These are phyloP conservation scores for Corapipo altera DNA, from an alignment of 2,113 vertebrate genomes.

Conservation along the genomic window DNA sequence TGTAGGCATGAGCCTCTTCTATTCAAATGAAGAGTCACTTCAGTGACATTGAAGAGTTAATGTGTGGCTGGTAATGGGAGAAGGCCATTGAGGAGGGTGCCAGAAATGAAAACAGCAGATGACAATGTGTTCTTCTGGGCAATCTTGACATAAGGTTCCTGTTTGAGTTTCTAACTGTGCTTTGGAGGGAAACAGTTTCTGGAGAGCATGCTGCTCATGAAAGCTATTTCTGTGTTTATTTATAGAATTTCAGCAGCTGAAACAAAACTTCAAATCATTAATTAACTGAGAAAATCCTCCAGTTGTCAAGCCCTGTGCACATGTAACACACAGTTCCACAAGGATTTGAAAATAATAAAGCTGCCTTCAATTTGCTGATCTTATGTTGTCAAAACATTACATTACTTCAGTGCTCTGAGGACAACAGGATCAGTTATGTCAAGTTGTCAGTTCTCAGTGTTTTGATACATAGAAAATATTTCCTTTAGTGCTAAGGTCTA, in stretches of 20 bases:
- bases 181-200: neutral
- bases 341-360: slow-evolving; percentile 19
- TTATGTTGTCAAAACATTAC: neutral
- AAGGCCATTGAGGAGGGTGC: neutral
- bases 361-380: neutral
- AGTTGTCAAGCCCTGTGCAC: neutral
- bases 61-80: neutral
- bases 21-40: neutral
- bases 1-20: neutral
- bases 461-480: neutral
- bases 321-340: neutral
- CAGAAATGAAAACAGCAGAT: neutral
- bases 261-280: slow-evolving; percentile 3
- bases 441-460: neutral
- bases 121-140: neutral
- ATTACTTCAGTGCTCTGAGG: neutral
- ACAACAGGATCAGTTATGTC: neutral
- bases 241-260: slow-evolving; percentile 11
- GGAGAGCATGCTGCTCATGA: neutral
- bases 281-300: slow-evolving; percentile 32
- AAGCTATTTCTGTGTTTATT: slow-evolving; percentile 10
- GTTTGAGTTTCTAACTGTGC: neutral
- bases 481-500: neutral
- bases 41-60: neutral
- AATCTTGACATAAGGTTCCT: neutral